Percentiles rank a stretch among this genome's conserved stretches.
These are phyloP conservation scores for Melanotaenia parkinsoni DNA, from an alignment of 2,797 vertebrate species.

Conservation along the genomic window DNA sequence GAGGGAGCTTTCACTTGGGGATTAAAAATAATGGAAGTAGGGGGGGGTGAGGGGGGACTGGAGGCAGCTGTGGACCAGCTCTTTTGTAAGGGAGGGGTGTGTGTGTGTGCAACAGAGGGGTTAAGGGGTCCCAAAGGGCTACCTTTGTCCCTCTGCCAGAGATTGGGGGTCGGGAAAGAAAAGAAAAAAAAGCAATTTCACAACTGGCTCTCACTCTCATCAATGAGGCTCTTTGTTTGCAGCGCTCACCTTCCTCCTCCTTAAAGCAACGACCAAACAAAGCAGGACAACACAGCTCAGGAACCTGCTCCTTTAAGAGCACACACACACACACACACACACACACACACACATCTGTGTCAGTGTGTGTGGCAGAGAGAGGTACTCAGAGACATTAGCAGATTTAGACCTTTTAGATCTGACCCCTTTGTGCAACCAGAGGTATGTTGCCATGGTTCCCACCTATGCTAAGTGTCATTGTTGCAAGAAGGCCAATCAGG, in stretches of 20 bases:
- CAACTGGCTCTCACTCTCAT: conserved; percentile 50
- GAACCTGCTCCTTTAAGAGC: conserved; percentile 71
- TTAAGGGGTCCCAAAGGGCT: conserved; percentile 76
- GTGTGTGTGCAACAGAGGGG: conserved; percentile 44
- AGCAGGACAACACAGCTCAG: conserved; percentile 54
- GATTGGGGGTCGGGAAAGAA: conserved; percentile 67
- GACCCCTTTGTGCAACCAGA: conserved; percentile 68
- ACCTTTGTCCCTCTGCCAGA: conserved; percentile 78
- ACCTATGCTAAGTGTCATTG: conserved; percentile 72
- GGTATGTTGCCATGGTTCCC: conserved; percentile 60
- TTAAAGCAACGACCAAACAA: conserved; percentile 69
- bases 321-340: conserved; percentile 16
- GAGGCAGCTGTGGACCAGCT: conserved; percentile 82
- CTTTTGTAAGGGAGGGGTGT: conserved; percentile 65
- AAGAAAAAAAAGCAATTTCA: conserved; percentile 50
- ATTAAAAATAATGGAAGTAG: conserved; percentile 80
- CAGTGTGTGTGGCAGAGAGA: conserved; percentile 7
- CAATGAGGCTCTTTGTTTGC: conserved; percentile 78
- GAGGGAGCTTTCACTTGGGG: conserved; percentile 77
- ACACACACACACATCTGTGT: conserved; percentile 31
- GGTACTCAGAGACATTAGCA: conserved; percentile 66
- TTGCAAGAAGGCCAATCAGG: conserved; percentile 63
- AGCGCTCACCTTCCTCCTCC: conserved; percentile 70
- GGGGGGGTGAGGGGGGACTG: conserved; percentile 48
- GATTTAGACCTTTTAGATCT: conserved; percentile 71